phyloP scores from a whole-genome alignment of 2,797 vertebrate genomes.

The Epinephelus malabaricus region DNA sequence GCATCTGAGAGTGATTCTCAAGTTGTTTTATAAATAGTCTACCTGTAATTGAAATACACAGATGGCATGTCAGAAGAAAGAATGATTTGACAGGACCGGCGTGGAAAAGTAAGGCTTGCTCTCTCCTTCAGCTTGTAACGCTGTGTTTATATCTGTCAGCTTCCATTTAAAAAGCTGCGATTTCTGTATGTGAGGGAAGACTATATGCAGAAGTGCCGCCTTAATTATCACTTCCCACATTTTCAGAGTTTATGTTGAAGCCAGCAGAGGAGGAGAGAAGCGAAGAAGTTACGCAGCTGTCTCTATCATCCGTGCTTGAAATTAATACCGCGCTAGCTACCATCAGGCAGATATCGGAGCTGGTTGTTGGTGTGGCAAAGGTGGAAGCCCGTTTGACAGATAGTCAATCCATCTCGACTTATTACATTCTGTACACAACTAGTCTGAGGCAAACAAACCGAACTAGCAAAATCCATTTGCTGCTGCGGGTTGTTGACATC shows the following conservation, averaged over 20 bases:
- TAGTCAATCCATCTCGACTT: slow-evolving; percentile 62
- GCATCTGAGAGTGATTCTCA: slow-evolving; percentile 39
- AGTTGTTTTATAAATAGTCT: slow-evolving; percentile 51
- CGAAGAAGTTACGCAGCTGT: neutral
- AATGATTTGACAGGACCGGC: slow-evolving; percentile 21
- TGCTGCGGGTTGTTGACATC: slow-evolving; percentile 60
- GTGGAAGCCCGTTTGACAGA: slow-evolving; percentile 50
- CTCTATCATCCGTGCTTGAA: slow-evolving; percentile 6
- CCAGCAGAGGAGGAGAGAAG: neutral
- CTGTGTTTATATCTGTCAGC: slow-evolving; percentile 37
- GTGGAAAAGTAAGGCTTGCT: neutral
- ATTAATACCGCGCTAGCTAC: slow-evolving; percentile 22
- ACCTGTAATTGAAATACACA: slow-evolving; percentile 47
- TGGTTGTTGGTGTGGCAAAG: slow-evolving; percentile 24
- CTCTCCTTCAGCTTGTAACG: neutral
- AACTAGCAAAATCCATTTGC: slow-evolving; percentile 67
- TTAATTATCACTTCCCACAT: slow-evolving; percentile 46
- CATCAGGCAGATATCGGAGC: slow-evolving; percentile 7
- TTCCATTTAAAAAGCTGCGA: slow-evolving; percentile 21
- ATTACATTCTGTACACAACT: slow-evolving; percentile 65
- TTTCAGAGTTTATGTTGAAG: neutral
- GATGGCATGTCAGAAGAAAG: slow-evolving; percentile 19
- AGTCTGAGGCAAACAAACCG: slow-evolving; percentile 63
- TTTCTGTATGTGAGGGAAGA: neutral
- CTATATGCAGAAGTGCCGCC: neutral